Evolutionary conservation across 2,113 vertebrate genomes (phyloP).

Genomic region (Haplochromis burtoni): DNA sequence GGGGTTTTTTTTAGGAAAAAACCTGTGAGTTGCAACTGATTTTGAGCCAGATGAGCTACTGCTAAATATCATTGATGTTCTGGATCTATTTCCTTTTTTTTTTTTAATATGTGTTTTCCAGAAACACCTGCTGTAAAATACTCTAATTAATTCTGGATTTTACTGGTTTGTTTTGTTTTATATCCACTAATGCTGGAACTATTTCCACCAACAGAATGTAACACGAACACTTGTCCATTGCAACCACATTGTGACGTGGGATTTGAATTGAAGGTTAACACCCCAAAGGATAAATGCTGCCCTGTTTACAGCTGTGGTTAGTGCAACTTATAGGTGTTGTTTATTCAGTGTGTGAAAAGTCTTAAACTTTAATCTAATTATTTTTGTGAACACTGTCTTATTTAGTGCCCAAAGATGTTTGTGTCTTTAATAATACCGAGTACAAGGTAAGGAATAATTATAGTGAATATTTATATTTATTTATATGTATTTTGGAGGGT

Average conservation of each 20-base stretch:
- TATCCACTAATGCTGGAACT: neutral
- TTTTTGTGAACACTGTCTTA: neutral
- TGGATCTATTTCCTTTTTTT: neutral
- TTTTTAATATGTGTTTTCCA: neutral
- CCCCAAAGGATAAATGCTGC: slow-evolving; percentile 59
- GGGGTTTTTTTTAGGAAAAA: accelerated
- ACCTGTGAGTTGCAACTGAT: neutral
- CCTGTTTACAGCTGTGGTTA: slow-evolving; percentile 61
- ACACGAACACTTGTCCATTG: slow-evolving; percentile 47
- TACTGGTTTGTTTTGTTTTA: neutral
- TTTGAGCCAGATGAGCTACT: neutral
- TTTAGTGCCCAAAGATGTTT: slow-evolving; percentile 64
- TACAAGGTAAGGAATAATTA: slow-evolving; percentile 64
- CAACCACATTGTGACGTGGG: slow-evolving; percentile 36
- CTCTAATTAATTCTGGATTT: neutral
- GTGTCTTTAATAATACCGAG: slow-evolving; percentile 61
- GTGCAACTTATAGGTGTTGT: neutral
- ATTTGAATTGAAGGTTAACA: neutral
- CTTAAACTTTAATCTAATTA: neutral
- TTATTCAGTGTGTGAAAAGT: neutral
- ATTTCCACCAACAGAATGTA: slow-evolving; percentile 60
- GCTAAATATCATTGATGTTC: neutral
- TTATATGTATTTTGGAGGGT: neutral
- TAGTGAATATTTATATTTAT: neutral
- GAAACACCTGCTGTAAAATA: neutral